Percentiles rank a stretch among this genome's conserved stretches.
Conservation (phyloP, 1,140 invertebrate species). For the Phthorimaea operculella region DNA sequence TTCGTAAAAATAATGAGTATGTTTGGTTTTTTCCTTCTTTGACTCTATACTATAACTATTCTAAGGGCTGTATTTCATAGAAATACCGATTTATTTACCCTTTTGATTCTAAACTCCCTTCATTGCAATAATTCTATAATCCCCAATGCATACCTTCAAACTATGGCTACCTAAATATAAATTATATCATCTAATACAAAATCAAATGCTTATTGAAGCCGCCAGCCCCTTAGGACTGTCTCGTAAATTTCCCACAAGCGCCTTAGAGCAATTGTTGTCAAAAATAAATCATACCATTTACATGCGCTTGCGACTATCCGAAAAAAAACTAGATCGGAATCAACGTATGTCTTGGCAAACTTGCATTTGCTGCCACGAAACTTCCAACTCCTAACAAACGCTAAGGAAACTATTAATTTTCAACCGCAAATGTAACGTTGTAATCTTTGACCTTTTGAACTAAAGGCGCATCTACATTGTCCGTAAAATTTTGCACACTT, state of each 20-base stretch:
- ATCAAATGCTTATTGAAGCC: conserved; percentile 20
- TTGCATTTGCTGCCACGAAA: conserved; percentile 6
- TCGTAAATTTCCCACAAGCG: conserved; percentile 60
- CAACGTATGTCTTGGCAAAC: conserved; percentile 30
- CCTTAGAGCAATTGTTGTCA: conserved; percentile 44
- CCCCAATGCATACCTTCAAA: neutral
- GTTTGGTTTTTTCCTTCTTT: no score
- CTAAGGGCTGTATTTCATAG: no score
- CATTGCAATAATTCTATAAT: no score
- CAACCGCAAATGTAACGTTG: neutral
- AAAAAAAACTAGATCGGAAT: conserved; percentile 52
- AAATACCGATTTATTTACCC: no score
- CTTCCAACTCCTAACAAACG: neutral
- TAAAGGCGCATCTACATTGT: conserved; percentile 21
- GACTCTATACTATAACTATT: no score
- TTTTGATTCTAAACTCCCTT: no score
- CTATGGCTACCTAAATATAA: neutral
- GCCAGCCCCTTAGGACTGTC: conserved; percentile 34
- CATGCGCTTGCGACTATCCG: conserved; percentile 25
- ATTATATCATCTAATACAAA: conserved; percentile 21
- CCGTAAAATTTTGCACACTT: conserved; percentile 51
- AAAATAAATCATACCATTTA: conserved; percentile 60
- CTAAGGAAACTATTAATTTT: neutral
- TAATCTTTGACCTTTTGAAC: conserved; percentile 15
- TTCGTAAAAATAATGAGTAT: no score